These are phyloP conservation scores for Entelurus aequoreus DNA, from an alignment of 2,113 vertebrate species.

Conservation along the genomic window DNA sequence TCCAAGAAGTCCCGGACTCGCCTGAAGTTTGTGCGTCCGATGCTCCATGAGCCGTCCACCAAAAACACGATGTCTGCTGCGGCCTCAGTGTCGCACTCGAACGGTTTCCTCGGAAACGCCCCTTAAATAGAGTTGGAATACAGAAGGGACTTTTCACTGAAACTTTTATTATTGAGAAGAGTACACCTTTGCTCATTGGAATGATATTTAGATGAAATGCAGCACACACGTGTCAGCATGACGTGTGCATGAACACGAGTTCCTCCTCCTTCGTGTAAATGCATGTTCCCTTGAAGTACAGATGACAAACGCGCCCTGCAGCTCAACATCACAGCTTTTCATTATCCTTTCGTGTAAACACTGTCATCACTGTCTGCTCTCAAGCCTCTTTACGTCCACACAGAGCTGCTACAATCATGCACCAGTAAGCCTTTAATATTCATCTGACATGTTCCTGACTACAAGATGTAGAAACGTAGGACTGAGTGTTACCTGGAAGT, in stretches of 20 bases:
- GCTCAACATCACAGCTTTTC: constrained; percentile 33
- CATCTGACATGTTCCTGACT: no score
- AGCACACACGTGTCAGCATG: constrained; percentile 9
- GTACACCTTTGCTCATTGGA: not conserved
- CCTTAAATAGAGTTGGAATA: constrained; percentile 21
- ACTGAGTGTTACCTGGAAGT: constrained; percentile 48
- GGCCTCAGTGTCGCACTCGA: constrained; percentile 69
- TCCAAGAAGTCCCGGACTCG: constrained; percentile 86
- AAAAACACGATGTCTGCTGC: constrained; percentile 78
- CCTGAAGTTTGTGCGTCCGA: constrained; percentile 86
- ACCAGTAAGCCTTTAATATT: no score
- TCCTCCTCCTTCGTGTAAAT: constrained; percentile 6
- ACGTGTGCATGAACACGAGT: not conserved
- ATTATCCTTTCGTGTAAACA: constrained; percentile 45
- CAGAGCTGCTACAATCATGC: no score
- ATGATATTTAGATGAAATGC: not conserved
- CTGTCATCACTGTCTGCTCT: constrained; percentile 45
- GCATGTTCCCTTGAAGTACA: constrained; percentile 5
- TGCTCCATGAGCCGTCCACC: constrained; percentile 95
- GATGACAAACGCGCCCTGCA: constrained; percentile 29
- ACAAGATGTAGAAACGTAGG: not conserved
- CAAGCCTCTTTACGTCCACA: not conserved
- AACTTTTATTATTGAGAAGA: no score
- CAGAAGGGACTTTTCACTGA: no score
- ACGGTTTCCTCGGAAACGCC: constrained; percentile 61